These are phyloP conservation scores for Saguinus imperator DNA, from an alignment of 2,113 vertebrate species.

Conservation along the genomic window DNA sequence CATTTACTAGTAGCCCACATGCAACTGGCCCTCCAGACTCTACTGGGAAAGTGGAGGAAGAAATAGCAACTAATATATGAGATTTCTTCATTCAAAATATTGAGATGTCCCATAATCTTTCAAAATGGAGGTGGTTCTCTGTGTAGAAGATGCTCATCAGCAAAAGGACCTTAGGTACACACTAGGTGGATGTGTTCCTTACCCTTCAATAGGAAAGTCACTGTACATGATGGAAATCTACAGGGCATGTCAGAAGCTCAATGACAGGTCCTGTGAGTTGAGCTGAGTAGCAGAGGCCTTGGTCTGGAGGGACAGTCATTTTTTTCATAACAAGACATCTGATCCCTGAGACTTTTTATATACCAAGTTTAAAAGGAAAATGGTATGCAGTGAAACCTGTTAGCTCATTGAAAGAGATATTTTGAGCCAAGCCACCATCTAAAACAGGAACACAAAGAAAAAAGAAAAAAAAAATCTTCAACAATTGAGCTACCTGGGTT, in stretches of 20 bases:
- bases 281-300: background rate
- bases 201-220: background rate
- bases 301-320: background rate
- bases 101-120: background rate
- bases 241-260: accelerated
- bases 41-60: background rate
- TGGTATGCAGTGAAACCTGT: background rate
- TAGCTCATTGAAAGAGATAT: background rate
- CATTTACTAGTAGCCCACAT: background rate
- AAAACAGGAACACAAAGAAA: background rate
- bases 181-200: background rate
- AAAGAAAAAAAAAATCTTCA: background rate
- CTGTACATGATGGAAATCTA: background rate
- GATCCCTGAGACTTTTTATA: background rate
- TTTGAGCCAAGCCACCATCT: background rate
- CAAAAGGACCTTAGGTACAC: background rate
- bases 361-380: background rate
- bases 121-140: background rate
- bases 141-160: background rate
- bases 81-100: background rate
- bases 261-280: background rate
- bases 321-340: background rate
- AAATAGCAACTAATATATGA: background rate
- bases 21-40: background rate
- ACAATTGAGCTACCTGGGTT: background rate